Base-by-base conservation (phyloP, 2,888 invertebrate species). In the Malthinus flaveolus region DNA sequence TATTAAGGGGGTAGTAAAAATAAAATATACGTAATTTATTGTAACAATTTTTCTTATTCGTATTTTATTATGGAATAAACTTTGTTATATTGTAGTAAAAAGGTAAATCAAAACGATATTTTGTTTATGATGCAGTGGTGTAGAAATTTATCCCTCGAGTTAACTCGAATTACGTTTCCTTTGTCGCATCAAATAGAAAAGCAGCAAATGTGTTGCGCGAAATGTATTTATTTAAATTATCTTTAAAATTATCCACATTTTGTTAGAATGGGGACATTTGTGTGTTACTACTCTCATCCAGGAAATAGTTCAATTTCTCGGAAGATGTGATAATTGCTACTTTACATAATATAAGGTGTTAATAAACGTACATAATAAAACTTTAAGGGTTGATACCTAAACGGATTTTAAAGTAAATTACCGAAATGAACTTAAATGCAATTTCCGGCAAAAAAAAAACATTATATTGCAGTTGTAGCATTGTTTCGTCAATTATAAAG, bases 161-260 rank as follows among this genome's bases (percentile, higher is more conserved):
- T 10, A 39, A 45, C 46, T 54, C 12, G 13, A 54, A 47, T 33
- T 46, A 54, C 12, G 13, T 54, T 52, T 10, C 39, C 33, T 44
- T 52, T 34, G 37, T 46, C 32, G 32, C 39, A 42, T 13, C 47
- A 45, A 47, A 37, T 36, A 46, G 35, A 36, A 46, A 35, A 52
- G 37, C 54, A 48, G 48, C 39, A 15, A 54, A 54, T 47, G 37
- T 36, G 54, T 37, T 47, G 39, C 15, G 47, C 37, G 46, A 54
- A 54, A 47, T 54, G 47, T 47, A 48, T 54, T 54, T 54, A 54
- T 47, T 54, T 54, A 54, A 54, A 54, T 54, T 54, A 46, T 46
- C 54, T 54, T 35, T 54, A 46, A 32, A 54, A 47, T 37, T 46
- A 54, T 37, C 34, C 36, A 42, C 46, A 15, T 35, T 47, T 53